Evolutionary conservation across 1,140 invertebrate genomes (phyloP), one percentile per base, ranked within the genome.

Genomic region (Diplogasteroides magnus): DNA sequence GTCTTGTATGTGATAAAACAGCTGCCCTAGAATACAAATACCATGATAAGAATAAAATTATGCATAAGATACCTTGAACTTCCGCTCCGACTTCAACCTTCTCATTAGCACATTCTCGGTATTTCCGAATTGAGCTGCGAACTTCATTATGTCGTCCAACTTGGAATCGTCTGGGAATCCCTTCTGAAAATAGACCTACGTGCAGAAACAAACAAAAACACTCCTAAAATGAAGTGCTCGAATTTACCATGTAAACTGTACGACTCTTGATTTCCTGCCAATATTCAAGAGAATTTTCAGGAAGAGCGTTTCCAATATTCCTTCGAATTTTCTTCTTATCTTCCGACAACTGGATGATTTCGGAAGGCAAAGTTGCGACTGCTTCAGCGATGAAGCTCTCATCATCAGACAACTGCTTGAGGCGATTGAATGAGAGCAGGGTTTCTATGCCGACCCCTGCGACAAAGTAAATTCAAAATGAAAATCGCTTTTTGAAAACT

Each of bases 401-500:
- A 78, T 95, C 90, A 59, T 85, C 88, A 1, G 88, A 88, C 0
- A 97, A 77, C 28, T 87, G 84, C 1, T 91, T 89, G 48, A 97
- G 85, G 28, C 92, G 87, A 78, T 95, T 94, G 79, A 97, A 97
- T 71, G 89, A 94, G 31, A 91, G 85, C 84, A 97, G 88, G 0
- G 90, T 88, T 0, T 90, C 88, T 48, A 97, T 81, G 1, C 91
- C 88, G 28, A 97, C 87, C 93, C 86, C 86, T 86, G 67, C 72
- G 78, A 74, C 27, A 26, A 14, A 29, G 15, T 61, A 60, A 15
- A 31, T 61, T 37, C 19, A n/a, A 64, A 29, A 27, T 11, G 13
- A 28, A 48, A 58, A 69, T 48, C 25, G 26, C 2, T 27, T 26
- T 57, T 48, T 48, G 19, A 77, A 83, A 84, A 83, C 84, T 83